phyloP scores from a whole-genome alignment of 2,113 vertebrate species.

The Thamnophis sirtalis region DNA sequence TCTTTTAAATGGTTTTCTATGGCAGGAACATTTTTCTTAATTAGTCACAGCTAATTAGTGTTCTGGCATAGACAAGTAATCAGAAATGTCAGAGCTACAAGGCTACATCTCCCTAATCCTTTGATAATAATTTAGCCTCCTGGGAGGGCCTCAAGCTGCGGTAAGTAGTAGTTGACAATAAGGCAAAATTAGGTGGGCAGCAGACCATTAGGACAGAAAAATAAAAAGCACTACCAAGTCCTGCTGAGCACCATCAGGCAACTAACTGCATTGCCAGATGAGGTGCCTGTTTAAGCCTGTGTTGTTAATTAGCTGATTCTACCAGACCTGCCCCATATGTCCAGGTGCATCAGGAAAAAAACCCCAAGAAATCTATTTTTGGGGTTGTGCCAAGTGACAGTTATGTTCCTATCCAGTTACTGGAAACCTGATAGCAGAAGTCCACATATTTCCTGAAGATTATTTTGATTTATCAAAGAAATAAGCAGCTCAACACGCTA shows the following conservation, averaged over 20 bases:
- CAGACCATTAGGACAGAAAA: slow-evolving; percentile 84
- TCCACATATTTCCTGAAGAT: slow-evolving; percentile 72
- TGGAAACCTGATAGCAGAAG: slow-evolving; percentile 71
- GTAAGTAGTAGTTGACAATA: slow-evolving; percentile 87
- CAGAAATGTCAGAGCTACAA: slow-evolving; percentile 87
- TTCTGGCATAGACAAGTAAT: slow-evolving; percentile 87
- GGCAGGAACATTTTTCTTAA: slow-evolving; percentile 87
- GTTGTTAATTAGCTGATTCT: slow-evolving; percentile 88
- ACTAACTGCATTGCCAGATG: slow-evolving; percentile 83
- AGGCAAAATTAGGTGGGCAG: slow-evolving; percentile 88
- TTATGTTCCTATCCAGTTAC: slow-evolving; percentile 75
- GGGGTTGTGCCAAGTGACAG: slow-evolving; percentile 77
- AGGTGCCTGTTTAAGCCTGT: slow-evolving; percentile 88
- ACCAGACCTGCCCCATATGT: slow-evolving; percentile 79
- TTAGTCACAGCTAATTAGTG: slow-evolving; percentile 91
- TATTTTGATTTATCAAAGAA: slow-evolving; percentile 77
- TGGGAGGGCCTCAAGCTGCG: slow-evolving; percentile 85
- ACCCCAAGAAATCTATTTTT: slow-evolving; percentile 68
- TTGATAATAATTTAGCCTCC: slow-evolving; percentile 90
- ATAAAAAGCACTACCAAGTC: slow-evolving; percentile 84
- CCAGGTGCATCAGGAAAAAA: slow-evolving; percentile 80
- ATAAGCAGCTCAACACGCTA: slow-evolving; percentile 71
- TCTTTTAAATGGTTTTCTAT: slow-evolving; percentile 84
- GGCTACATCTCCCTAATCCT: slow-evolving; percentile 87
- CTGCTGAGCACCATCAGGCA: slow-evolving; percentile 86